Evolutionary conservation across 2,888 invertebrate species (phyloP).

Genomic region (Drosophila mulleri): DNA sequence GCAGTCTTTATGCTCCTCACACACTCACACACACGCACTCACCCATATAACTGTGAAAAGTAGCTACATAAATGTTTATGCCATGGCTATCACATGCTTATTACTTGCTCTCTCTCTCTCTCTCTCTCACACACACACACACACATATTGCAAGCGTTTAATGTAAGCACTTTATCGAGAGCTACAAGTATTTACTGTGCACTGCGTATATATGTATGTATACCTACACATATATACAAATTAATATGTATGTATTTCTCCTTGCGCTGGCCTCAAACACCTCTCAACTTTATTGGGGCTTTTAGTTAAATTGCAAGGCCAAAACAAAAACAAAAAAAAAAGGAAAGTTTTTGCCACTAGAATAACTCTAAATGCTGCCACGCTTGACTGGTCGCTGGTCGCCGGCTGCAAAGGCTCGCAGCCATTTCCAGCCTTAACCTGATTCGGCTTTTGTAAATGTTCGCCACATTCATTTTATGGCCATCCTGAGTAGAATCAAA

Average conservation of each 20-base stretch:
- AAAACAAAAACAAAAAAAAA: conserved; percentile 5
- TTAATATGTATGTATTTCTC: not conserved
- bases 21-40: conserved; percentile 17
- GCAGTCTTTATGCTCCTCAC: conserved; percentile 51
- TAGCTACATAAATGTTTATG: conserved; percentile 71
- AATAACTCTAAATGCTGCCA: conserved; percentile 65
- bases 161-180: conserved; percentile 55
- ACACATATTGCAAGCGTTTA: conserved; percentile 18
- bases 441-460: conserved; percentile 41
- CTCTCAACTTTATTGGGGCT: conserved; percentile 72
- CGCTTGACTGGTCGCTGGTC: conserved; percentile 53
- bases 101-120: conserved; percentile 28
- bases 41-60: conserved; percentile 28
- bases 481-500: not conserved
- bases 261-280: conserved; percentile 52
- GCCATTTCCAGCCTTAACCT: conserved; percentile 54
- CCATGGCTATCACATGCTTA: conserved; percentile 62
- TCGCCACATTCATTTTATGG: conserved; percentile 15
- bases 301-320: conserved; percentile 74
- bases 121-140: not conserved
- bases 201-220: too few species aligned
- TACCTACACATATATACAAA: not conserved
- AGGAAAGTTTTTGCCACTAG: conserved; percentile 59
- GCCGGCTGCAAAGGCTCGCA: conserved; percentile 41
- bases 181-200: conserved; percentile 49